These are phyloP conservation scores for Telenomus remus DNA, from an alignment of 1,140 invertebrate species.

Conservation along the genomic window DNA sequence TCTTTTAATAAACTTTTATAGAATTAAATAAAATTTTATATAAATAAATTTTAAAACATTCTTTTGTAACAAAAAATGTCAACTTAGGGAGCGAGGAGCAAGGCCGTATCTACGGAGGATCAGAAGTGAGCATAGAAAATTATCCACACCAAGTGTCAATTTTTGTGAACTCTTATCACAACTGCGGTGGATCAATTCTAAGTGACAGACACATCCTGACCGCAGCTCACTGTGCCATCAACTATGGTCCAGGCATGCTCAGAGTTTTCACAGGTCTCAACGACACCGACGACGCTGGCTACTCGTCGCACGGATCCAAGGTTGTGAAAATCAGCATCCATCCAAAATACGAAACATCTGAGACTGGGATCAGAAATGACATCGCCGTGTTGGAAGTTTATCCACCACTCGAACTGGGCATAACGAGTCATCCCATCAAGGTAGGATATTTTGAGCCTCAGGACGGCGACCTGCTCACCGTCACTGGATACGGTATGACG, in stretches of 20 bases:
- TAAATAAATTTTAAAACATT: too few relatives aligned
- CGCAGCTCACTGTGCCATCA: background rate
- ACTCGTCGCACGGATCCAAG: background rate
- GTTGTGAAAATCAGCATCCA: background rate
- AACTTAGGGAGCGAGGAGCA: too few relatives aligned
- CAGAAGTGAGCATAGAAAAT: conserved; percentile 75
- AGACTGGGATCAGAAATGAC: background rate
- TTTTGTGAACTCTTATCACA: background rate
- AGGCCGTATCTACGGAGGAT: conserved; percentile 79
- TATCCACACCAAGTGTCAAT: conserved; percentile 78
- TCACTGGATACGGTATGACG: conserved; percentile 53
- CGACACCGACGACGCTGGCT: background rate
- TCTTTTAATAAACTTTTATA: too few relatives aligned
- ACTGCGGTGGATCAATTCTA: background rate
- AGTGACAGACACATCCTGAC: background rate
- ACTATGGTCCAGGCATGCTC: background rate
- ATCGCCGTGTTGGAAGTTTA: background rate
- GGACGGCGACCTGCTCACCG: background rate
- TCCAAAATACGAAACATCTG: background rate
- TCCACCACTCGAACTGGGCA: background rate
- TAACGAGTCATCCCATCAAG: background rate
- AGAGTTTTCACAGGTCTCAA: background rate
- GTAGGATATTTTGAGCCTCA: background rate
- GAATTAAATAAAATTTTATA: too few relatives aligned
- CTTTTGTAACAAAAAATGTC: background rate